These are phyloP conservation scores for Euwallacea similis DNA, from an alignment of 1,140 invertebrate species.

Conservation along the genomic window DNA sequence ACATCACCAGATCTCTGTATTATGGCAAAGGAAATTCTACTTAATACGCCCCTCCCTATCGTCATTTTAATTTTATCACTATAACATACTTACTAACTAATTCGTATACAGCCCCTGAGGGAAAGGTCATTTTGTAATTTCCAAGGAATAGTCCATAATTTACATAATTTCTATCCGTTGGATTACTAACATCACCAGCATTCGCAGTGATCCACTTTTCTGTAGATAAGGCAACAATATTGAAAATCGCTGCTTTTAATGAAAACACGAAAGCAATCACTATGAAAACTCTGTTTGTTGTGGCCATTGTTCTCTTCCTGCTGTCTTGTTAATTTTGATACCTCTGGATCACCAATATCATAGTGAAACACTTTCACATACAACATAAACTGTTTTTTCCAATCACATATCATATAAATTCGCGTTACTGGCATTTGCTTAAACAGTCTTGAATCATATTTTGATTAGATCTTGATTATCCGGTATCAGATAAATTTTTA, in stretches of 20 bases:
- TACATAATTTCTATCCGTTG: not conserved
- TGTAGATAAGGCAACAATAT: slow-evolving; percentile 35
- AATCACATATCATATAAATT: too few species aligned
- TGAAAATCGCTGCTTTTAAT: slow-evolving; percentile 27
- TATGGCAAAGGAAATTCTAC: not conserved
- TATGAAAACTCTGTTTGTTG: slow-evolving; percentile 37
- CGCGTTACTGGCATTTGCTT: too few species aligned
- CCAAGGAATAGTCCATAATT: slow-evolving; percentile 37
- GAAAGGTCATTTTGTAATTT: slow-evolving; percentile 7
- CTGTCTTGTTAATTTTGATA: too few species aligned
- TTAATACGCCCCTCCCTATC: not conserved
- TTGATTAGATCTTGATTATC: too few species aligned
- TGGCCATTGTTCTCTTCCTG: slow-evolving; percentile 27
- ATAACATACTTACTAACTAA: slow-evolving; percentile 11
- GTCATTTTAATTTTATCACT: too few species aligned
- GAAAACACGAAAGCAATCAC: slow-evolving; percentile 33
- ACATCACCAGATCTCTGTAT: not conserved
- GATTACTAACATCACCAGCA: not conserved
- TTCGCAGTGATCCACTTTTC: slow-evolving; percentile 38
- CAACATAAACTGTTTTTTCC: too few species aligned
- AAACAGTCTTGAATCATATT: too few species aligned
- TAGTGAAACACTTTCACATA: too few species aligned
- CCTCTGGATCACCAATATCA: too few species aligned
- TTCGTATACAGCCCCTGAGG: not conserved
- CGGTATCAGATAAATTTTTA: too few species aligned